Evolutionary conservation across 2,888 invertebrate genomes (phyloP), one percentile per base, ranked within the genome.

Genomic region (Archips xylosteana): DNA sequence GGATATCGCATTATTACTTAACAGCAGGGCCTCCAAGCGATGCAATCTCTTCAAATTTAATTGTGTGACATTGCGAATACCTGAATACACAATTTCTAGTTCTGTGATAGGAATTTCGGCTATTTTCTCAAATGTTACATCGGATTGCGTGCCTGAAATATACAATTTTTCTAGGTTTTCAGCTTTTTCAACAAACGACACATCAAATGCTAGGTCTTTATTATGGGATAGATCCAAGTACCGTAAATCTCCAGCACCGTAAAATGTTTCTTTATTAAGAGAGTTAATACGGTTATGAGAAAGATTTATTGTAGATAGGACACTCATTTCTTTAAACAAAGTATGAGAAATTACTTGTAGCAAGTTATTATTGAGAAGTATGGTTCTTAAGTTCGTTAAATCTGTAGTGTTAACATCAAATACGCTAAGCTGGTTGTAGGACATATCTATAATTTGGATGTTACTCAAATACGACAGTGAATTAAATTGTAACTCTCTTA

Each of bases 181-280:
- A 10, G 77, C 75, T 6, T 77, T 76, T 49, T 76, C 76, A 2
- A 90, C 61, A 2, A 82, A 49, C 0, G 76, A 71, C 36, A 80
- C 74, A 47, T 83, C 79, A 10, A 89, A 82, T 45, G 68, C 75
- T 2, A 88, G 77, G 36, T 86, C 80, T 54, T 72, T 34, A 77
- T 92, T 92, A 76, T 79, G 86, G 0, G 92, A 90, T 10, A 92
- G 65, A 81, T 91, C 90, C 64, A 92, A 82, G 67, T 74, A 51
- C 1, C 75, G 72, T 49, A 92, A 81, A 68, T 84, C 75, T 36
- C 69, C 76, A 62, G 85, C 82, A 75, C 79, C 80, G 2, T 10
- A 45, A 74, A 92, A 89, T 8, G 81, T 77, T 15, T 81, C 60
- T 13, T 79, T 60, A 8, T 81, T 49, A 49, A 73, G 9, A 49